Evolutionary conservation across 2,797 vertebrate genomes (phyloP).

Genomic region (Sparus aurata): DNA sequence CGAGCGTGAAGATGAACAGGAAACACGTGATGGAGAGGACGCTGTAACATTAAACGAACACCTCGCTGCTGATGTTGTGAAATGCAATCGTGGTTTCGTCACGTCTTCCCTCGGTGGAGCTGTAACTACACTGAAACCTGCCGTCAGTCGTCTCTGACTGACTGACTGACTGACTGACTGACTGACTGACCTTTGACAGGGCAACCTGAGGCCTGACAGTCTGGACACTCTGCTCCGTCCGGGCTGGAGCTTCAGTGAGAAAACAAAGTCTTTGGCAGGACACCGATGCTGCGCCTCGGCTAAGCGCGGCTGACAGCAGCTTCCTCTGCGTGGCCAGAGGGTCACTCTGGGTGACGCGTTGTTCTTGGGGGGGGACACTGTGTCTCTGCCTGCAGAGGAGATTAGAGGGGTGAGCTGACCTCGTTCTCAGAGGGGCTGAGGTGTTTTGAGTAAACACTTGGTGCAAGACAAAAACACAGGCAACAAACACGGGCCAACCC

Average conservation of each 20-base stretch:
- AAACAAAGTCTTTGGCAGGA: slow-evolving; percentile 56
- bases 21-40: not conserved
- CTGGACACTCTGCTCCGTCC: slow-evolving; percentile 43
- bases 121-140: slow-evolving; percentile 24
- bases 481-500: slow-evolving; percentile 69
- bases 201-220: slow-evolving; percentile 29
- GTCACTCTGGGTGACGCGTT: slow-evolving; percentile 77
- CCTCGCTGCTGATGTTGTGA: not conserved
- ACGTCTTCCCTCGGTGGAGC: not conserved
- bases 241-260: slow-evolving; percentile 38
- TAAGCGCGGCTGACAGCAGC: slow-evolving; percentile 70
- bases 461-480: slow-evolving; percentile 80
- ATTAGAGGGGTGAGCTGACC: slow-evolving; percentile 75
- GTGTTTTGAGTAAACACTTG: slow-evolving; percentile 83
- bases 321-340: slow-evolving; percentile 72
- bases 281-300: slow-evolving; percentile 46
- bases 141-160: slow-evolving; percentile 7
- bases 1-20: not conserved
- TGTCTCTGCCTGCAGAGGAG: slow-evolving; percentile 71
- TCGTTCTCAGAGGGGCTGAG: slow-evolving; percentile 73
- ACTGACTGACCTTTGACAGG: slow-evolving; percentile 47
- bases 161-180: slow-evolving; percentile 39
- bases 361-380: slow-evolving; percentile 65
- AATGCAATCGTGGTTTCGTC: not conserved
- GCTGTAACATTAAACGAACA: not conserved